phyloP scores from a whole-genome alignment of 2,888 invertebrate genomes.

The Macrosiphum euphorbiae region DNA sequence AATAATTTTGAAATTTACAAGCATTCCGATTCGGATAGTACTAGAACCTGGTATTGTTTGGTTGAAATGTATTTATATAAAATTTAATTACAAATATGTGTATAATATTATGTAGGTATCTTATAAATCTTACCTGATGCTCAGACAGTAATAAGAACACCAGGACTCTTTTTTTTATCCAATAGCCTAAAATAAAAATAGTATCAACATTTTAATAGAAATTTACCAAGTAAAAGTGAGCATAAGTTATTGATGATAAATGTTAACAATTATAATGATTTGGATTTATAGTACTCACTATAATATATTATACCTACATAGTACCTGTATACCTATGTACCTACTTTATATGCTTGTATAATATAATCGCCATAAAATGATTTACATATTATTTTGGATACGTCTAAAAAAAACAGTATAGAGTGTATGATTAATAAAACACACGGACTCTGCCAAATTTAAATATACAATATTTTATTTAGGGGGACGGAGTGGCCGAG shows the following conservation, averaged over 20 bases:
- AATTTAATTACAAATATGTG: background rate
- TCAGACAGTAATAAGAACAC: background rate
- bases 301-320: no score
- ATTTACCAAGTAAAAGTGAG: background rate
- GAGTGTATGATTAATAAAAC: background rate
- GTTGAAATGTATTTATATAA: background rate
- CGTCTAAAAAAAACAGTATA: background rate
- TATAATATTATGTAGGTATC: background rate
- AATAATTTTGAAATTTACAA: no score
- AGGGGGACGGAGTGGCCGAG: no score
- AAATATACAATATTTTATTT: background rate
- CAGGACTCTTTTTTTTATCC: background rate
- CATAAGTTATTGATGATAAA: no score
- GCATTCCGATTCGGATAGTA: background rate
- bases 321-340: no score
- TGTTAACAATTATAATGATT: no score
- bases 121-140: background rate
- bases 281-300: no score
- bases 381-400: constrained; percentile 3
- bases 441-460: background rate
- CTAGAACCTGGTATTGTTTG: background rate
- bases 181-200: background rate
- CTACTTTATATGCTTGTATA: no score
- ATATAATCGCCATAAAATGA: background rate
- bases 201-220: background rate